phyloP scores from a whole-genome alignment of 64 coral and sea anemone genomes.

The Stichodactyla mertensii region DNA sequence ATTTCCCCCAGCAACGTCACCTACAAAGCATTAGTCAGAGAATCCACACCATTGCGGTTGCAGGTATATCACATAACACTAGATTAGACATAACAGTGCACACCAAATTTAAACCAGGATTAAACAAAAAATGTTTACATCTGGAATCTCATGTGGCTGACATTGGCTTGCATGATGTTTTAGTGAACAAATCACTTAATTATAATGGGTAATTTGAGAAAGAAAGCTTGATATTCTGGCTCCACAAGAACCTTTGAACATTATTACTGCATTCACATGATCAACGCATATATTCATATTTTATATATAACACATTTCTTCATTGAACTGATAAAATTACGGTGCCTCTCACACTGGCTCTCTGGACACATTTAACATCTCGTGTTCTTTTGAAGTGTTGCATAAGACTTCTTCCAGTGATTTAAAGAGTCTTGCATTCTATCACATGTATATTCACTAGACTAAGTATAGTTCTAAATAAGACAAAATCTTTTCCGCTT shows the following conservation, averaged over 20 bases:
- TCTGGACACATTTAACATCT: not conserved
- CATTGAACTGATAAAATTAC: not conserved
- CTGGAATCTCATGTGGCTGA: too few relatives aligned
- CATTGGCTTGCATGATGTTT: too few relatives aligned
- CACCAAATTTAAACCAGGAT: too few relatives aligned
- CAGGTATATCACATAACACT: too few relatives aligned
- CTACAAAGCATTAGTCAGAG: too few relatives aligned
- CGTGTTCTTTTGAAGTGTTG: not conserved
- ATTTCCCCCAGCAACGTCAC: too few relatives aligned
- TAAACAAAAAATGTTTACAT: too few relatives aligned
- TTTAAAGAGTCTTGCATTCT: not conserved
- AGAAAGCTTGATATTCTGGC: not conserved
- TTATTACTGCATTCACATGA: not conserved
- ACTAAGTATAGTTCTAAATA: not conserved
- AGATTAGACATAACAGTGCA: too few relatives aligned
- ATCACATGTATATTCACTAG: not conserved
- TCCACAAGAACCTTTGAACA: not conserved
- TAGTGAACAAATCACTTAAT: not conserved
- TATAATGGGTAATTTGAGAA: not conserved
- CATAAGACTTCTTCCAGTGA: not conserved
- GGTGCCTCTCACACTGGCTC: not conserved
- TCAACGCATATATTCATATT: not conserved
- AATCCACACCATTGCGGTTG: too few relatives aligned
- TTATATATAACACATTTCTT: not conserved
- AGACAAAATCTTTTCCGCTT: conserved; percentile 27